phyloP scores from a whole-genome alignment of 2,888 invertebrate genomes.

The Zonitis immaculata region DNA sequence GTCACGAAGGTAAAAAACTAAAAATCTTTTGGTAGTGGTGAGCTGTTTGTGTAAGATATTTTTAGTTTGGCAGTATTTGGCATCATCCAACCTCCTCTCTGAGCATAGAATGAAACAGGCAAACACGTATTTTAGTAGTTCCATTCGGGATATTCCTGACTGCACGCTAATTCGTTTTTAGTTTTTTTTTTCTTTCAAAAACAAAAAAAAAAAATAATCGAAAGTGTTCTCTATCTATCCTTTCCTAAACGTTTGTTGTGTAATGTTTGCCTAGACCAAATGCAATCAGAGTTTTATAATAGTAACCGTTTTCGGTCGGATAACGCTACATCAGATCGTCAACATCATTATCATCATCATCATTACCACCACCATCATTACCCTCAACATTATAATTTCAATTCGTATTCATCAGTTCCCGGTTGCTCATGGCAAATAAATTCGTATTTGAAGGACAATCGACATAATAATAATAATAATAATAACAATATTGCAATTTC shows the following conservation, averaged over 20 bases:
- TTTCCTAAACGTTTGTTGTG: neutral
- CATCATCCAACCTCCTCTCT: constrained; percentile 38
- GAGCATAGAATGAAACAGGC: constrained; percentile 37
- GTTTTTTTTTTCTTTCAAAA: neutral
- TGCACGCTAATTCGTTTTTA: constrained; percentile 25
- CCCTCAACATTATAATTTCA: neutral
- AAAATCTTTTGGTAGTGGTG: constrained; percentile 26
- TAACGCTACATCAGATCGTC: neutral
- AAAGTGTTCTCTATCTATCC: neutral
- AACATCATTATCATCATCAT: neutral
- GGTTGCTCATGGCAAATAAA: neutral
- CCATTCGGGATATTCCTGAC: constrained; percentile 35
- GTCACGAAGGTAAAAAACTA: constrained; percentile 26
- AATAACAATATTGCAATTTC: neutral
- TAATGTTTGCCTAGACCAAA: neutral
- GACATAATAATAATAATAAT: neutral
- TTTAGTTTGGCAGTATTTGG: constrained; percentile 66
- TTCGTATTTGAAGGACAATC: neutral
- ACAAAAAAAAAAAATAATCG: neutral
- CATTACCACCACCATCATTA: neutral
- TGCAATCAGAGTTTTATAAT: neutral
- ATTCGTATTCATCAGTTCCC: neutral
- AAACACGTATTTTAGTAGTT: constrained; percentile 31
- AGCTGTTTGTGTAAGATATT: constrained; percentile 49
- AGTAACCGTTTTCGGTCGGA: neutral